Conservation (phyloP, 1,140 invertebrate genomes). For the Penaeus vannamei region DNA sequence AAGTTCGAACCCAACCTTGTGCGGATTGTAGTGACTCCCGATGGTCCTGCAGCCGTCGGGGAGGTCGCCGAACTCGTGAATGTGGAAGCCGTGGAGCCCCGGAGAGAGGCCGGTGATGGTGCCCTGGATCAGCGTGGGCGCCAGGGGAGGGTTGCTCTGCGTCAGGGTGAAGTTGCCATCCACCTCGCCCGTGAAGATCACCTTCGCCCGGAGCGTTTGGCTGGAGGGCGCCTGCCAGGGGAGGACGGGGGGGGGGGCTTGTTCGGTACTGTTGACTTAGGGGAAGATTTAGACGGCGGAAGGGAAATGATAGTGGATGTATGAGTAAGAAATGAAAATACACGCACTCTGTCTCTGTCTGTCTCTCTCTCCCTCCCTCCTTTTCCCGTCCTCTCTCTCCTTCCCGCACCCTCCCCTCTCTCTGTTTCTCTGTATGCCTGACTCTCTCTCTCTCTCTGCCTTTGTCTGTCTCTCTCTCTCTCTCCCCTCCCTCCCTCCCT, state of each 20-base stretch:
- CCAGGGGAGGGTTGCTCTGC: constrained; percentile 40
- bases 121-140: constrained; percentile 76
- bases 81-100: constrained; percentile 93
- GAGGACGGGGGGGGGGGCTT: background rate
- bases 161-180: constrained; percentile 36
- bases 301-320: too few species aligned
- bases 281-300: too few species aligned
- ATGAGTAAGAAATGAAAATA: too few species aligned
- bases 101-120: constrained; percentile 80
- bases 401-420: too few species aligned
- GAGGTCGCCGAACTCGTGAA: constrained; percentile 97
- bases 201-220: background rate
- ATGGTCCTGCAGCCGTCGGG: constrained; percentile 97
- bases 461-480: too few species aligned
- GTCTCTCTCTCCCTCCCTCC: too few species aligned
- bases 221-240: background rate
- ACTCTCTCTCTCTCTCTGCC: too few species aligned
- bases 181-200: constrained; percentile 6
- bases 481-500: too few species aligned
- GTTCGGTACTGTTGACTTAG: background rate
- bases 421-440: too few species aligned
- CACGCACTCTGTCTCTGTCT: too few species aligned
- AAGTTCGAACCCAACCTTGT: constrained; percentile 68
- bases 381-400: too few species aligned
- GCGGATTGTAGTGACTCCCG: constrained; percentile 96